Percentiles rank a stretch among this genome's conserved stretches.
Evolutionary conservation across 2,113 vertebrate genomes (phyloP).

Genomic region (Climacteris rufus): DNA sequence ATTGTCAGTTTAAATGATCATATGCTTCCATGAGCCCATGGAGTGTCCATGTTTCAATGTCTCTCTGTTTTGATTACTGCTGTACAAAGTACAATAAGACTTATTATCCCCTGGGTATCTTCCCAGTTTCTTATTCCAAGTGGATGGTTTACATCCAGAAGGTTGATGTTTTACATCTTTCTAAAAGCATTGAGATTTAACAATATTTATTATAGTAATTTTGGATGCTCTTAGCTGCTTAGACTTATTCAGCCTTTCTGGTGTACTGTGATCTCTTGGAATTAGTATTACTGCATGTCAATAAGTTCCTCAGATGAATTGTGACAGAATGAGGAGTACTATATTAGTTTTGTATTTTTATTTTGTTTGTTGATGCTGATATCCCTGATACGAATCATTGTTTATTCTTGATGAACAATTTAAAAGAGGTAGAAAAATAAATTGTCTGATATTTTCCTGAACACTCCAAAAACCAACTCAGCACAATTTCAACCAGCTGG

Average conservation of each 20-base stretch:
- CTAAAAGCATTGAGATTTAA: background rate
- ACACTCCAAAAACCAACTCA: background rate
- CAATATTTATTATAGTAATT: background rate
- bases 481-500: background rate
- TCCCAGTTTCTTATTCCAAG: background rate
- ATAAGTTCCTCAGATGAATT: background rate
- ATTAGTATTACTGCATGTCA: background rate
- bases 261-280: background rate
- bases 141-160: background rate
- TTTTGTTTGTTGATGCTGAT: background rate
- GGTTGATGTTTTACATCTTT: background rate
- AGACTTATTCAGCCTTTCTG: background rate
- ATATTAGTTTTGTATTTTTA: background rate
- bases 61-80: background rate
- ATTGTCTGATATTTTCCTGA: background rate
- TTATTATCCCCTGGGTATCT: background rate
- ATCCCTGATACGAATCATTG: background rate
- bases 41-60: background rate
- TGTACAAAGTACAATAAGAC: background rate
- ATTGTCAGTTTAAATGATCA: background rate
- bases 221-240: background rate
- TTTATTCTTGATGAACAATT: background rate
- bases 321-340: background rate
- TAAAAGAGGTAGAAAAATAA: background rate
- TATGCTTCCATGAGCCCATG: background rate